These are phyloP conservation scores for Scomberomorus guttatus DNA, from an alignment of 2,797 vertebrate genomes.

Conservation along the genomic window DNA sequence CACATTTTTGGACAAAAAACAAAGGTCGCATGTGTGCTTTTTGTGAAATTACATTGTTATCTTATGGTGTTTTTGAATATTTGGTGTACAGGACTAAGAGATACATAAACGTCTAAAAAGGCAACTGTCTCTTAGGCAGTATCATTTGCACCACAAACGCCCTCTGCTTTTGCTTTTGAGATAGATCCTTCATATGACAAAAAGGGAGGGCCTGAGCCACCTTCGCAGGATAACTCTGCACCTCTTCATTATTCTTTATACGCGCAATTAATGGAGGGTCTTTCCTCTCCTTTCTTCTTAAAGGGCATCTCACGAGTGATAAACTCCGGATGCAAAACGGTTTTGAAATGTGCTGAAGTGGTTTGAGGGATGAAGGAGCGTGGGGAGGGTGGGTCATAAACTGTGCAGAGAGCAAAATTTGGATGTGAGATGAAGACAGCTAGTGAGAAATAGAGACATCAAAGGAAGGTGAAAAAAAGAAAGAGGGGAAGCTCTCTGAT, in stretches of 20 bases:
- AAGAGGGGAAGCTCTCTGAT: conserved; percentile 21
- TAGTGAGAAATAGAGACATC: conserved; percentile 49
- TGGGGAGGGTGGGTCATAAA: conserved; percentile 60
- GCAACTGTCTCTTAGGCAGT: conserved; percentile 7
- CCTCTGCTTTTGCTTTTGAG: conserved; percentile 49
- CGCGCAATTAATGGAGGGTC: conserved; percentile 71
- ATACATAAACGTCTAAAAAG: conserved; percentile 6
- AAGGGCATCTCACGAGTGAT: conserved; percentile 79
- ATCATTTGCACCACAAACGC: conserved; percentile 66
- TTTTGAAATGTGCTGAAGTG: conserved; percentile 73
- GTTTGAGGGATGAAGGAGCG: conserved; percentile 65
- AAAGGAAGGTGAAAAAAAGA: conserved; percentile 37
- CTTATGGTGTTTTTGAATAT: conserved; percentile 9
- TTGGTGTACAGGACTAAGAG: conserved; percentile 1
- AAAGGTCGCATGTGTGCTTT: neutral
- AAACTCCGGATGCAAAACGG: conserved; percentile 71
- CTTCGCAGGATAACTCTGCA: conserved; percentile 63
- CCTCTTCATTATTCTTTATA: conserved; percentile 75
- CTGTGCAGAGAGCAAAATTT: conserved; percentile 58
- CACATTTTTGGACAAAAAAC: neutral
- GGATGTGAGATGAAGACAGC: conserved; percentile 56
- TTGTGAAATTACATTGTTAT: neutral
- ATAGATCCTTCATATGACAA: conserved; percentile 49
- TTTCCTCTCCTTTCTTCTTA: conserved; percentile 60
- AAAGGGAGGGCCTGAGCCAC: conserved; percentile 55